A percentile compares a stretch with the other conserved stretches of the same genome.
Conservation (phyloP, 2,888 invertebrate species). For the Theretra japonica region DNA sequence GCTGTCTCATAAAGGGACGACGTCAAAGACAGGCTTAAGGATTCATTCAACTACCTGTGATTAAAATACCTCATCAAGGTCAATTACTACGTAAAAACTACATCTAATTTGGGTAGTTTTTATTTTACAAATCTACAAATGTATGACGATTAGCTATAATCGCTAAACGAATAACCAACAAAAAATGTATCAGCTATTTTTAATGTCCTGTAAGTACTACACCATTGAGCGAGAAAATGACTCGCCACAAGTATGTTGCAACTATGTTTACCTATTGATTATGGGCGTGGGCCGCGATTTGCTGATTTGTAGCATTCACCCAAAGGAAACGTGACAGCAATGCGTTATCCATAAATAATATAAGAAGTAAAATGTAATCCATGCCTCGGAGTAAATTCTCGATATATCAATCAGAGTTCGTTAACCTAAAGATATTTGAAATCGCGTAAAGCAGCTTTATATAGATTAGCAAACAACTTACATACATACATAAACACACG, state of each 20-base stretch:
- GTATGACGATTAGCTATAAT: too few species aligned
- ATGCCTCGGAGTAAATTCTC: neutral
- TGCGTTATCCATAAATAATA: neutral
- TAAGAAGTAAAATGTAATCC: neutral
- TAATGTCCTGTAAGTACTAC: neutral
- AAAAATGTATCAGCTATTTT: neutral
- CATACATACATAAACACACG: too few species aligned
- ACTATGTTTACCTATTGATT: neutral
- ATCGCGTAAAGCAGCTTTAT: neutral
- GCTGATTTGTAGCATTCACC: constrained; percentile 2
- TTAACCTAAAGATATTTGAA: neutral
- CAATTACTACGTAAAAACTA: too few species aligned
- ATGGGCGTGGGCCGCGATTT: neutral
- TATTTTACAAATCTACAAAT: too few species aligned
- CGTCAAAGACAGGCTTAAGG: too few species aligned
- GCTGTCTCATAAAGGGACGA: neutral
- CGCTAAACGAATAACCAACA: too few species aligned
- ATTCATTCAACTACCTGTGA: too few species aligned
- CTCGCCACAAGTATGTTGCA: neutral
- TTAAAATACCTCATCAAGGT: too few species aligned
- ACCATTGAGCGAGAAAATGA: neutral
- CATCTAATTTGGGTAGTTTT: too few species aligned
- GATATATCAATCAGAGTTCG: neutral
- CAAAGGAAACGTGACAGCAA: neutral
- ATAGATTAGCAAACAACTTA: neutral